These are phyloP conservation scores for Operophtera brumata DNA, from an alignment of 2,888 invertebrate species.

Conservation along the genomic window DNA sequence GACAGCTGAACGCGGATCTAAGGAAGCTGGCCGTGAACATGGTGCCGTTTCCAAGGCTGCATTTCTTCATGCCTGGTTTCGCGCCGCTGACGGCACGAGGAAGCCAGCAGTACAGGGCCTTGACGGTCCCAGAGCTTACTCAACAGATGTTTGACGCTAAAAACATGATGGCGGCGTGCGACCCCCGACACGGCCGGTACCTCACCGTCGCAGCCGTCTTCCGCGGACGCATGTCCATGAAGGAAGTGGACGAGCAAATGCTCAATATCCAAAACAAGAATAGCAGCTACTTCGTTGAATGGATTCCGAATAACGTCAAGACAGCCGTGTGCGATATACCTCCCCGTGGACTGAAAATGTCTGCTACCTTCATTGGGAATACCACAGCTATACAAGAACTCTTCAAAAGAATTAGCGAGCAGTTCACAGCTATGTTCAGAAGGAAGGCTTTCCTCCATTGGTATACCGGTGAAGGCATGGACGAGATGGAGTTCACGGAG, in stretches of 20 bases:
- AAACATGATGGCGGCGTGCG: slow-evolving; percentile 98
- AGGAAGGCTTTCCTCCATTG: slow-evolving; percentile 97
- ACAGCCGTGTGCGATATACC: slow-evolving; percentile 91
- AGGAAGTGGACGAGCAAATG: slow-evolving; percentile 93
- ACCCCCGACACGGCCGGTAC: slow-evolving; percentile 93
- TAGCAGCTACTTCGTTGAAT: slow-evolving; percentile 88
- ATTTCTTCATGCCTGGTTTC: slow-evolving; percentile 81
- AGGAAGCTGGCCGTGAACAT: slow-evolving; percentile 70
- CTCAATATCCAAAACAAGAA: slow-evolving; percentile 89
- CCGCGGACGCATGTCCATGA: slow-evolving; percentile 95
- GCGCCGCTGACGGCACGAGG: slow-evolving; percentile 89
- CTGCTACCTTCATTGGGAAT: slow-evolving; percentile 93
- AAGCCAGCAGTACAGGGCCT: slow-evolving; percentile 91
- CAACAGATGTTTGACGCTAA: slow-evolving; percentile 95
- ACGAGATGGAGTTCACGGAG: slow-evolving; percentile 97
- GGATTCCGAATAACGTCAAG: slow-evolving; percentile 91
- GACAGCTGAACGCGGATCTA: slow-evolving; percentile 86
- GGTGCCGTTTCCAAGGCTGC: slow-evolving; percentile 87
- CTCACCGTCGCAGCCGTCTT: slow-evolving; percentile 94
- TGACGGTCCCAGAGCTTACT: slow-evolving; percentile 93
- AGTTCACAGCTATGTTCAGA: slow-evolving; percentile 95
- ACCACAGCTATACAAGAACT: slow-evolving; percentile 92
- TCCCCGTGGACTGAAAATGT: slow-evolving; percentile 88
- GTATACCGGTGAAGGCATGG: slow-evolving; percentile 98
- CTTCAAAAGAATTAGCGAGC: slow-evolving; percentile 92